Percentiles rank a stretch among this genome's conserved stretches.
Conservation (phyloP, 2,888 invertebrate species). For the Platycheirus rosarum region DNA sequence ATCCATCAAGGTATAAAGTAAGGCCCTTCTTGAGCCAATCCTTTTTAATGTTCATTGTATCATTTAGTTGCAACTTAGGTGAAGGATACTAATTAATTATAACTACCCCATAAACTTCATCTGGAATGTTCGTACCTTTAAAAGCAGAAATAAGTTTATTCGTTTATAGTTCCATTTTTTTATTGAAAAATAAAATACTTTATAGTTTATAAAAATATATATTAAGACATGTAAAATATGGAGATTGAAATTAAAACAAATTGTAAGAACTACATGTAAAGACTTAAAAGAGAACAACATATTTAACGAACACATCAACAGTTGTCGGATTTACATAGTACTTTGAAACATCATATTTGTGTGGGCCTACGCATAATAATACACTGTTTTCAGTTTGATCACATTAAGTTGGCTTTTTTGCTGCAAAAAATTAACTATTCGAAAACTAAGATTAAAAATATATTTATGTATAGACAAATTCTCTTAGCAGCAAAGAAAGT, state of each 20-base stretch:
- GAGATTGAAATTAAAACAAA: background rate
- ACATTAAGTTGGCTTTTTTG: slow-evolving; percentile 55
- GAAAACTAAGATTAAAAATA: slow-evolving; percentile 5
- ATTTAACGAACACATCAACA: slow-evolving; percentile 7
- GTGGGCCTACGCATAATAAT: slow-evolving; percentile 63
- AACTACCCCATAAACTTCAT: no score
- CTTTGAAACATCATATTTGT: slow-evolving; percentile 30
- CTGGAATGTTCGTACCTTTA: no score
- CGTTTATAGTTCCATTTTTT: no score
- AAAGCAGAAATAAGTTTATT: no score
- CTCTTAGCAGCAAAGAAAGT: slow-evolving; percentile 19
- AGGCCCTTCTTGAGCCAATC: no score
- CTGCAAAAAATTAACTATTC: slow-evolving; percentile 14
- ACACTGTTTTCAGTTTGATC: slow-evolving; percentile 70
- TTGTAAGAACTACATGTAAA: background rate
- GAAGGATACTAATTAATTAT: no score
- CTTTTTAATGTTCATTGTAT: no score
- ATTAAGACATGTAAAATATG: slow-evolving; percentile 3
- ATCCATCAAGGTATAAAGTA: no score
- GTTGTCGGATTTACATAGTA: slow-evolving; percentile 5
- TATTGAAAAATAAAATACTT: no score
- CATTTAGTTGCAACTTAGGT: no score
- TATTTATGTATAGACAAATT: background rate
- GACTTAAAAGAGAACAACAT: slow-evolving; percentile 27
- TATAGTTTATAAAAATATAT: background rate